A percentile compares a stretch with the other conserved stretches of the same genome.
These are phyloP conservation scores for Harpagus bidentatus DNA, from an alignment of 2,113 vertebrate genomes.

Conservation along the genomic window DNA sequence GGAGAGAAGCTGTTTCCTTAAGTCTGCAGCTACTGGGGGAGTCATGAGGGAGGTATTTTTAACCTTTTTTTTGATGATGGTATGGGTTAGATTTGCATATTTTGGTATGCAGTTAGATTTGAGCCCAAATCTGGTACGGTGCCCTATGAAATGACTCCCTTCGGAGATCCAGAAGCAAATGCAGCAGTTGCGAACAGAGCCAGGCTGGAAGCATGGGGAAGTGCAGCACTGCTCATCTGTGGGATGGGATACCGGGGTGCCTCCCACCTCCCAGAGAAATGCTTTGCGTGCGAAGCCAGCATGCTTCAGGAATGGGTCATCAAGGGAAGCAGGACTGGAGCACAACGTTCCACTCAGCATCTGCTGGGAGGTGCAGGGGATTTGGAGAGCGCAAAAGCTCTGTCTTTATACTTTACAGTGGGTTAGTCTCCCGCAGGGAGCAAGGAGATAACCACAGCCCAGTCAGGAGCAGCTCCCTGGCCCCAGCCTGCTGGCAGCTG, in stretches of 20 bases:
- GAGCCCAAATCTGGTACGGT: background rate
- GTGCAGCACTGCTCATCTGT: rapidly evolving
- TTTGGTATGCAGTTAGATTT: background rate
- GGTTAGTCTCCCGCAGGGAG: background rate
- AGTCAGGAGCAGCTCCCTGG: background rate
- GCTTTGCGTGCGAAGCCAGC: background rate
- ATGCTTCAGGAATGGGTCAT: rapidly evolving
- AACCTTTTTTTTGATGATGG: background rate
- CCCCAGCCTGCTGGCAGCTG: background rate
- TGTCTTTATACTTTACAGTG: background rate
- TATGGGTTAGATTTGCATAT: background rate
- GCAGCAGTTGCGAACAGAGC: background rate
- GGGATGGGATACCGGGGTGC: background rate
- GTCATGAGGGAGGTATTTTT: background rate
- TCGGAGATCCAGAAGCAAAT: background rate
- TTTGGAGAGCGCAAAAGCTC: background rate
- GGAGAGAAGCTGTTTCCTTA: background rate
- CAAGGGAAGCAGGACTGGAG: background rate
- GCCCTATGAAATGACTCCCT: background rate
- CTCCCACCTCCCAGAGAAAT: background rate
- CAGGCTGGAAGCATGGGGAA: background rate
- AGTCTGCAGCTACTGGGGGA: background rate
- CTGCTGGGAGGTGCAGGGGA: background rate
- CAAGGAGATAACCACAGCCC: background rate
- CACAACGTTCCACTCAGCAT: background rate